Conservation (phyloP, 2,797 vertebrate genomes). For the Aselliscus stoliczkanus region DNA sequence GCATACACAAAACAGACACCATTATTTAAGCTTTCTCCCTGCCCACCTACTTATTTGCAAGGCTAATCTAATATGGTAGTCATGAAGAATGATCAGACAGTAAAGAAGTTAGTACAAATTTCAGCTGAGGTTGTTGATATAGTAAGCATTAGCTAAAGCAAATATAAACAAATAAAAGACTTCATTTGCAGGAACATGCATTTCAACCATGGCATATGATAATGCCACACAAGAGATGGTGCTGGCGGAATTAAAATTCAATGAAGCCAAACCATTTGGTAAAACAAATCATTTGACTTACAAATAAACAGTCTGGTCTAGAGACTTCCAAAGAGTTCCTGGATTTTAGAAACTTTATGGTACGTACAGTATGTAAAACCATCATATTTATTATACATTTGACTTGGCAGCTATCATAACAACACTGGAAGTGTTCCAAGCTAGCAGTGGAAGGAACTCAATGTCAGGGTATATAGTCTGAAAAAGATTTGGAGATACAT, state of each 20-base stretch:
- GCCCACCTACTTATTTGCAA: neutral
- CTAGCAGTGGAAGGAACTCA: neutral
- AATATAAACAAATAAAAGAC: neutral
- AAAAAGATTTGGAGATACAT: neutral
- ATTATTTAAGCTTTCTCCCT: neutral
- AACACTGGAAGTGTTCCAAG: neutral
- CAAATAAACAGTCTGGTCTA: neutral
- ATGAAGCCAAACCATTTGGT: neutral
- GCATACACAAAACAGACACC: neutral
- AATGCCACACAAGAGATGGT: neutral
- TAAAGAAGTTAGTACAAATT: neutral
- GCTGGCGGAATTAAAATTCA: neutral
- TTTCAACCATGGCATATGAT: neutral
- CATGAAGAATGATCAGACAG: neutral
- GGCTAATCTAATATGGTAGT: neutral
- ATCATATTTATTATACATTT: neutral
- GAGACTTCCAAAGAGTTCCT: neutral
- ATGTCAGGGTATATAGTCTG: neutral
- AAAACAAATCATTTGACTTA: slow-evolving; percentile 25
- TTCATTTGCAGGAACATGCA: neutral
- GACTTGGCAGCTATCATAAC: neutral
- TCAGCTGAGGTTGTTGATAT: neutral
- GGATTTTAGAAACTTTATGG: neutral
- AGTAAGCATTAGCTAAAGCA: neutral
- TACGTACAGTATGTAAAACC: neutral